Conservation (phyloP, 2,113 vertebrate species). For the Nannospalax galili region DNA sequence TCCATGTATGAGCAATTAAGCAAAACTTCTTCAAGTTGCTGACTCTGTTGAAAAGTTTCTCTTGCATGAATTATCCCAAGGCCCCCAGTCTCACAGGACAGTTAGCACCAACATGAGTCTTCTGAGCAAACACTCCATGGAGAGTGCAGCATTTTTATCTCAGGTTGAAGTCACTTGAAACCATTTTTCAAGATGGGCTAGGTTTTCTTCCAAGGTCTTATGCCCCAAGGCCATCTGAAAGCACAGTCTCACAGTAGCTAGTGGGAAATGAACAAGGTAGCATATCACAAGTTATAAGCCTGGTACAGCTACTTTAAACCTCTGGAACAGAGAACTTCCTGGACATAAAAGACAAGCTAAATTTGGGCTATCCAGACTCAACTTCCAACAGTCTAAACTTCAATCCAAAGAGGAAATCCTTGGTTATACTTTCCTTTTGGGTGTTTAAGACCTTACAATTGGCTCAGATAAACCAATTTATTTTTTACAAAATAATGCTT, state of each 20-base stretch:
- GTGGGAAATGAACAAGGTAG: background rate
- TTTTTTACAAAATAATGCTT: background rate
- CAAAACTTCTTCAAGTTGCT: slow-evolving; percentile 15
- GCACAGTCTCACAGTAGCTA: background rate
- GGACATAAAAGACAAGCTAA: slow-evolving; percentile 37
- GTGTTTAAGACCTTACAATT: too few relatives aligned
- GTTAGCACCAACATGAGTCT: background rate
- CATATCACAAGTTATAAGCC: background rate
- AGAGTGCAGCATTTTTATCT: slow-evolving; percentile 49
- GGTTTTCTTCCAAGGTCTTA: slow-evolving; percentile 42
- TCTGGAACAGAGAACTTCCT: slow-evolving; percentile 7
- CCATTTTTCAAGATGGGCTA: slow-evolving; percentile 55
- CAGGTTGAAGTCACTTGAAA: slow-evolving; percentile 36
- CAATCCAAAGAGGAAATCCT: slow-evolving; percentile 11
- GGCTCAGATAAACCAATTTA: too few relatives aligned
- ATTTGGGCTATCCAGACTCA: background rate
- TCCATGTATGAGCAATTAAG: background rate
- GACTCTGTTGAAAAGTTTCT: background rate
- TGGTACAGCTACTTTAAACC: background rate
- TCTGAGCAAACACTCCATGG: background rate
- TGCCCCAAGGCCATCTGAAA: slow-evolving; percentile 11
- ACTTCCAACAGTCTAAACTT: background rate
- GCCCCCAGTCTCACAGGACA: background rate
- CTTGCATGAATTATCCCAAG: background rate
- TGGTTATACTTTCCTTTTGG: too few relatives aligned